Evolutionary conservation across 1,140 invertebrate species (phyloP).

Genomic region (Meloidogyne floridensis): DNA sequence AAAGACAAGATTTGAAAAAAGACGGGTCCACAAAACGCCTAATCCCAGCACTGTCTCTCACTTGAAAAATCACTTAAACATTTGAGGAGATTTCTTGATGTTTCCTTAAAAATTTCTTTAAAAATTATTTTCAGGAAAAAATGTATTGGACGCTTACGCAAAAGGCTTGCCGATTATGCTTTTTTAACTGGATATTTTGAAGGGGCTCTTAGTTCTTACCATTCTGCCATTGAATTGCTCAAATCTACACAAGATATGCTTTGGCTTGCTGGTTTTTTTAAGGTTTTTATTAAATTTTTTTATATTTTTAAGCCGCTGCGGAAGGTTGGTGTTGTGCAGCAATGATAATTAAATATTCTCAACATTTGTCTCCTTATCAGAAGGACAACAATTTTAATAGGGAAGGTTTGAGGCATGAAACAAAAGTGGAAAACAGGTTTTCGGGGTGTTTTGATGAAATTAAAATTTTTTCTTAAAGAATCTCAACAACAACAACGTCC

Average conservation of each 20-base stretch:
- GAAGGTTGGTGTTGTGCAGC: conserved; percentile 63
- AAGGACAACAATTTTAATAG: background rate
- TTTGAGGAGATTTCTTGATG: too few species aligned
- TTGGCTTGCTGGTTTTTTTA: conserved; percentile 58
- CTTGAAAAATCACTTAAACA: too few species aligned
- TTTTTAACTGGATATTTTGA: conserved; percentile 57
- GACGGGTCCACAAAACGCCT: too few species aligned
- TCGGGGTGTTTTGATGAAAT: too few species aligned
- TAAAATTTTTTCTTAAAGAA: too few species aligned
- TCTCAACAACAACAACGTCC: too few species aligned
- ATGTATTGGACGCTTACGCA: conserved; percentile 60
- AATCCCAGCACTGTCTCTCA: too few species aligned
- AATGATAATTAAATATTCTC: conserved; percentile 40
- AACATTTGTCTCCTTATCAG: background rate
- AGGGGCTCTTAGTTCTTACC: conserved; percentile 57
- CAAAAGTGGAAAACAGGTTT: background rate
- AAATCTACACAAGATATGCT: conserved; percentile 56
- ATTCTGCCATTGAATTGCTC: conserved; percentile 55
- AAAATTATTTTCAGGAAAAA: conserved; percentile 45
- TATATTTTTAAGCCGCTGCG: conserved; percentile 53
- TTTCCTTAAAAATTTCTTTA: too few species aligned
- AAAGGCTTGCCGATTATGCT: conserved; percentile 61
- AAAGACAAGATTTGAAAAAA: too few species aligned
- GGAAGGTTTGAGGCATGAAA: background rate
- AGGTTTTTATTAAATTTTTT: conserved; percentile 13